Evolutionary conservation across 2,113 vertebrate genomes (phyloP).

Genomic region (Cyphomyrus discorhynchus): DNA sequence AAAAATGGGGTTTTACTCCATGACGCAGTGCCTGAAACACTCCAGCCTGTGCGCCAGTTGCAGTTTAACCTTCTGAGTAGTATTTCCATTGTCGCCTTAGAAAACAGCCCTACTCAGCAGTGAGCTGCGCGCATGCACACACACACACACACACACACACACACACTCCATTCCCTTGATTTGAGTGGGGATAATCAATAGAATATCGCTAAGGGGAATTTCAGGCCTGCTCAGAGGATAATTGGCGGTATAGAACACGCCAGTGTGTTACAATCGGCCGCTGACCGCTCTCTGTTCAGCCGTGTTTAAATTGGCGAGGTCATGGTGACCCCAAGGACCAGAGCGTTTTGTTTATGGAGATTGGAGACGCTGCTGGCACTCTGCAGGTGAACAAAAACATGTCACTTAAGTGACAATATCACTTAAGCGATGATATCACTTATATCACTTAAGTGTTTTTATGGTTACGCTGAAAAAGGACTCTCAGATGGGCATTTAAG

Average conservation of each 20-base stretch:
- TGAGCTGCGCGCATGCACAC: background rate
- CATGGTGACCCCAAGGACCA: background rate
- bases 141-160: conserved; percentile 6
- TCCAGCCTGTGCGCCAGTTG: conserved; percentile 76
- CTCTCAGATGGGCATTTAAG: background rate
- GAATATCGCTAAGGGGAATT: conserved; percentile 71
- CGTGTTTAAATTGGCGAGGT: background rate
- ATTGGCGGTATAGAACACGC: conserved; percentile 70
- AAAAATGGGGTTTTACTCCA: background rate
- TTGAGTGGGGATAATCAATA: conserved; percentile 84
- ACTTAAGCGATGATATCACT: background rate
- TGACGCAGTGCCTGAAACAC: background rate
- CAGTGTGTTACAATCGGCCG: conserved; percentile 56
- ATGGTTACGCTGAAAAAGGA: background rate
- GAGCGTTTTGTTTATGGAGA: background rate
- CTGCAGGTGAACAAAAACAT: background rate
- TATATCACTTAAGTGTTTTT: background rate
- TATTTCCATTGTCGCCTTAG: conserved; percentile 77
- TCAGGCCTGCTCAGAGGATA: conserved; percentile 62
- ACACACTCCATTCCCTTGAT: conserved; percentile 48
- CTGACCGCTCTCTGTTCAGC: background rate
- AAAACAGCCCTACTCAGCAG: conserved; percentile 74
- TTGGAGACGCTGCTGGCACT: background rate
- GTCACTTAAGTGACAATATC: background rate
- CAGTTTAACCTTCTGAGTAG: conserved; percentile 90